Evolutionary conservation across 2,113 vertebrate genomes (phyloP), one percentile per base, ranked within the genome.

Genomic region (Crotalus tigris): DNA sequence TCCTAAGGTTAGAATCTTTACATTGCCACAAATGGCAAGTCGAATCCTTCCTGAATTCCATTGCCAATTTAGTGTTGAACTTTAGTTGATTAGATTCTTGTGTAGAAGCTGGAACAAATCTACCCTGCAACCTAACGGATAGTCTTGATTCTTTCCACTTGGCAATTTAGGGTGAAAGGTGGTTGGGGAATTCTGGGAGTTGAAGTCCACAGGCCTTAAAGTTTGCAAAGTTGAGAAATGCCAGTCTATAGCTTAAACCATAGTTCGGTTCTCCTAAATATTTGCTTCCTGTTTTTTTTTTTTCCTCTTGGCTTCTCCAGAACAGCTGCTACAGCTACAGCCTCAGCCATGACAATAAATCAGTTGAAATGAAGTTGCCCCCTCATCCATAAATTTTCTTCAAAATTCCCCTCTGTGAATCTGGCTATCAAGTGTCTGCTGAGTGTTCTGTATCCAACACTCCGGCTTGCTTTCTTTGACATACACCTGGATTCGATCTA

Each of bases 401-500:
- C 75, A 9, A 89, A 89, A 89, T 89, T 89, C 57, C 58, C 88
- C 55, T 46, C 39, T 89, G 55, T 59, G 88, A 26, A 89, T 89
- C 88, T 44, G 12, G 88, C 57, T 58, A 58, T 57, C 88, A 61
- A 59, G 55, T 89, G 15, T 89, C 88, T 89, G 88, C 15, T 89
- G 57, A 89, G 58, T 59, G 57, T 89, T 89, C 57, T 6, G 13
- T 89, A 89, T 17, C 57, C 88, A 59, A 53, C 88, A 59, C 88
- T 59, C 54, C 23, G 44, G 26, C 24, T 44, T 24, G 88, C 58
- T 89, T 89, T 44, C 57, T 81, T 81, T 58, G 39, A 58, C 57
- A 89, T 12, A 59, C 88, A 89, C 88, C 88, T 89, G 88, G 88
- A 89, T 89, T 89, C 12, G 88, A 89, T 89, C 57, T 58, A 46